Percentiles rank a stretch among this genome's conserved stretches.
Evolutionary conservation across 2,797 vertebrate species (phyloP).

Genomic region (Carapus acus): DNA sequence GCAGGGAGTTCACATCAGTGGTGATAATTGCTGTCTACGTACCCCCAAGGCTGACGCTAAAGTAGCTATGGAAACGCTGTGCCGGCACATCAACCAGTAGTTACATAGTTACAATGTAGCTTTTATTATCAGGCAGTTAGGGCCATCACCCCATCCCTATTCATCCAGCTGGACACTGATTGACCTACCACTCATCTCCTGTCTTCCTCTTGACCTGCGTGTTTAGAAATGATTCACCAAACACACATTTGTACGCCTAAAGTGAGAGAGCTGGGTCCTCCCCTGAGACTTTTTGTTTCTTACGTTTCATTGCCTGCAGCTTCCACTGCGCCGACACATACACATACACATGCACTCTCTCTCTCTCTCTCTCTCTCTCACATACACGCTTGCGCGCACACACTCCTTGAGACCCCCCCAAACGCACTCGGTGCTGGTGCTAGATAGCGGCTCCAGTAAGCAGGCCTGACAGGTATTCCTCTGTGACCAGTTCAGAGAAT

Average conservation of each 20-base stretch:
- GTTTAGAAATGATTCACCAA: slow-evolving; percentile 35
- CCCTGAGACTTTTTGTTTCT: slow-evolving; percentile 35
- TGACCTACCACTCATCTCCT: too few species aligned
- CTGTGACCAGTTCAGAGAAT: slow-evolving; percentile 59
- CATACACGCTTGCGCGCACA: slow-evolving; percentile 6
- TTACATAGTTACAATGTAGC: too few species aligned
- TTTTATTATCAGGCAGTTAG: too few species aligned
- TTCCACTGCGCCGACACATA: slow-evolving; percentile 16
- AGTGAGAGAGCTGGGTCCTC: slow-evolving; percentile 32
- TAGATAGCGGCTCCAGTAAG: slow-evolving; percentile 56
- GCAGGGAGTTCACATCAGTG: too few species aligned
- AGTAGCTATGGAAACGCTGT: too few species aligned
- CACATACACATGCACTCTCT: too few species aligned
- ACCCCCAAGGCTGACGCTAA: too few species aligned
- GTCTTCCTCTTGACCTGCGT: too few species aligned
- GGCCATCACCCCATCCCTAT: too few species aligned
- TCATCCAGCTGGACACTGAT: too few species aligned
- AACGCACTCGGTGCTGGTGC: slow-evolving; percentile 34
- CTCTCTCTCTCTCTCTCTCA: slow-evolving; percentile 9
- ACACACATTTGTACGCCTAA: slow-evolving; percentile 16
- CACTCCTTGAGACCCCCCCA: slow-evolving; percentile 39
- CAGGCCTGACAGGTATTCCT: slow-evolving; percentile 68
- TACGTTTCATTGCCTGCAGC: slow-evolving; percentile 36
- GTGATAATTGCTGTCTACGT: too few species aligned
- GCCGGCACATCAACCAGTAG: too few species aligned